Evolutionary conservation across 2,888 invertebrate species (phyloP), one percentile per base, ranked within the genome.

Genomic region (Sylvicola fuscatus): DNA sequence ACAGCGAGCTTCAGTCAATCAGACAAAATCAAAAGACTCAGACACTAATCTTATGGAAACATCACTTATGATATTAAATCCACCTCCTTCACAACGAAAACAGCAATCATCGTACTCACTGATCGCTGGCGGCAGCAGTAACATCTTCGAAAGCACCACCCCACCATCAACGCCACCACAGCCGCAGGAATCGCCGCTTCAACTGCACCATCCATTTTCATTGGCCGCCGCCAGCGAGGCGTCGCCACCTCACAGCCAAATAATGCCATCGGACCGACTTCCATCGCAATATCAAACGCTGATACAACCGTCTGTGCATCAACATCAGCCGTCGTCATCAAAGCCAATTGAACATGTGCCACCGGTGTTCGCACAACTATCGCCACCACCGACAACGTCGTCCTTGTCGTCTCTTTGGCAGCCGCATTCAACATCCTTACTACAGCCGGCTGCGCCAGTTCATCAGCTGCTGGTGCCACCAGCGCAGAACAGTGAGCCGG

Each of bases 1-100:
- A 16, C 52, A 53, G 41, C 50, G 58, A 32, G 46, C 53, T 32
- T 47, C 56, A 34, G 41, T 53, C 31, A 50, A 56, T 44, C 53
- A 54, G 37, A 49, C 33, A 13, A 38, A 40, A 17, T 16, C 17
- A 34, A 41, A 47, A 43, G 47, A 48, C 39, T 44, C 44, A 35
- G 48, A 48, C 34, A 49, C 49, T 30, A 40, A 46, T 36, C 43
- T 49, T 38, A 49, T 49, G 52, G 58, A 57, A 45, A 58, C 59
- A 32, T 57, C 57, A 34, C 43, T 58, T 35, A 51, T 54, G 45
- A 48, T 51, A 16, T 43, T 48, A 34, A 48, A 47, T 38, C 40
- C 47, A 14, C 39, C 43, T 16, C 27, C 40, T 34, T 21, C 34
- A 16, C 35, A 17, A 21, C 32, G 26, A 35, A 32, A 32, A 32